These are phyloP conservation scores for Habropoda laboriosa DNA, from an alignment of 1,140 invertebrate species.

Conservation along the genomic window DNA sequence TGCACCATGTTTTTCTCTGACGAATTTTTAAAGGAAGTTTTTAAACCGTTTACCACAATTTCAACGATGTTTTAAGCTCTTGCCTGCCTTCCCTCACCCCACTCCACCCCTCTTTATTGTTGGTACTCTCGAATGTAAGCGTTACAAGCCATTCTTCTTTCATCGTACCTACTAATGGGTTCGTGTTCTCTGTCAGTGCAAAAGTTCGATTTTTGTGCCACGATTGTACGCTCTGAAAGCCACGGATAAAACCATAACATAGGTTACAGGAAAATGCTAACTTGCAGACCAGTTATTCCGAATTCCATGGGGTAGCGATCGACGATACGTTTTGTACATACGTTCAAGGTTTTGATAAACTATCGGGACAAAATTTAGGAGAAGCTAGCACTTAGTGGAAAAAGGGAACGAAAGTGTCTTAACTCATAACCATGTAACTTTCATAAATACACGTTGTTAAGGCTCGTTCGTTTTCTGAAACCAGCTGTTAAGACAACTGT, in stretches of 20 bases:
- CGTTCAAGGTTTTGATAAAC: not conserved
- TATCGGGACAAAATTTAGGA: not conserved
- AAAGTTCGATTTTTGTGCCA: not conserved
- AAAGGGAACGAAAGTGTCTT: not conserved
- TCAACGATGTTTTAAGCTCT: no score
- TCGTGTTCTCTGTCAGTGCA: not conserved
- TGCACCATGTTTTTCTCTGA: no score
- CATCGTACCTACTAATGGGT: not conserved
- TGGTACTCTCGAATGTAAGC: not conserved
- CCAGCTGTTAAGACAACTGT: no score
- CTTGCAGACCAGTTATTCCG: not conserved
- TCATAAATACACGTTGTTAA: not conserved
- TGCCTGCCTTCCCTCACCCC: no score
- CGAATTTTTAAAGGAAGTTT: not conserved
- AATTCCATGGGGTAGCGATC: constrained; percentile 1
- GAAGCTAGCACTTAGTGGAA: not conserved
- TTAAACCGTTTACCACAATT: not conserved
- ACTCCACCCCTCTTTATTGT: not conserved
- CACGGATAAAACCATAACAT: not conserved
- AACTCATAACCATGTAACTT: no score
- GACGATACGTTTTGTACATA: not conserved
- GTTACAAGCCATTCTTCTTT: not conserved
- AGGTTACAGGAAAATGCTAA: no score
- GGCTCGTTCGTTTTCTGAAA: not conserved
- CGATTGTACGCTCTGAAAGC: not conserved